Evolutionary conservation across 2,797 vertebrate species (phyloP).

Genomic region (Chromis chromis): DNA sequence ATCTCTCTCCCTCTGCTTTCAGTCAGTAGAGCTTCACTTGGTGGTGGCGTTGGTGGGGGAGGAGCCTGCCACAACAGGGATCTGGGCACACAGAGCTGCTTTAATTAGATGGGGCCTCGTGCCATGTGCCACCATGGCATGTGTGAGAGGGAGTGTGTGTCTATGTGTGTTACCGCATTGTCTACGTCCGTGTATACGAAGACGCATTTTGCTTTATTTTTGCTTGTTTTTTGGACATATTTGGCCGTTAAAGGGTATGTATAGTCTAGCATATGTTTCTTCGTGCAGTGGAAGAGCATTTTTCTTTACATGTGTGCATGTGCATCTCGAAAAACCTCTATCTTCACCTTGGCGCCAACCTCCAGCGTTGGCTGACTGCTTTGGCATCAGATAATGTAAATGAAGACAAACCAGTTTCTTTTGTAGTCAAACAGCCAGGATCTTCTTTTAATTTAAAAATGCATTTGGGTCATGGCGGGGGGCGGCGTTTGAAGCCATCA

Average conservation of each 20-base stretch:
- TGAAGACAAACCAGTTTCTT: conserved; percentile 69
- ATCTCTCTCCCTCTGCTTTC: conserved; percentile 53
- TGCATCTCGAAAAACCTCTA: conserved; percentile 10
- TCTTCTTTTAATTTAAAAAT: conserved; percentile 79
- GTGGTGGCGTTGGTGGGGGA: conserved; percentile 69
- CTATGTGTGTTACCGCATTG: conserved; percentile 46
- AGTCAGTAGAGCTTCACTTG: conserved; percentile 65
- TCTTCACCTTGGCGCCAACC: conserved; percentile 29
- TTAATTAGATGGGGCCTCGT: conserved; percentile 84
- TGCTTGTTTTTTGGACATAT: not conserved
- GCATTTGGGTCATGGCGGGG: conserved; percentile 72
- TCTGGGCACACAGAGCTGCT: conserved; percentile 80
- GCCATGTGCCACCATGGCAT: conserved; percentile 76
- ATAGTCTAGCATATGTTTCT: not conserved
- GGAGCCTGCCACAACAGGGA: conserved; percentile 73
- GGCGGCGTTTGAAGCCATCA: conserved; percentile 74
- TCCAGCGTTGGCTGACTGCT: conserved; percentile 34
- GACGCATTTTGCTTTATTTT: not conserved
- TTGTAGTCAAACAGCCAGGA: conserved; percentile 72
- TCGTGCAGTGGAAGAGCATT: not conserved
- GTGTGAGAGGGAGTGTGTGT: conserved; percentile 54
- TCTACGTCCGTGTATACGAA: not conserved
- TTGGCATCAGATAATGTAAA: conserved; percentile 69
- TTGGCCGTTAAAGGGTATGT: not conserved
- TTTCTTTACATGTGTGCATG: not conserved